Conservation (phyloP, 2,113 vertebrate genomes). For the Oceanodroma tethys region DNA sequence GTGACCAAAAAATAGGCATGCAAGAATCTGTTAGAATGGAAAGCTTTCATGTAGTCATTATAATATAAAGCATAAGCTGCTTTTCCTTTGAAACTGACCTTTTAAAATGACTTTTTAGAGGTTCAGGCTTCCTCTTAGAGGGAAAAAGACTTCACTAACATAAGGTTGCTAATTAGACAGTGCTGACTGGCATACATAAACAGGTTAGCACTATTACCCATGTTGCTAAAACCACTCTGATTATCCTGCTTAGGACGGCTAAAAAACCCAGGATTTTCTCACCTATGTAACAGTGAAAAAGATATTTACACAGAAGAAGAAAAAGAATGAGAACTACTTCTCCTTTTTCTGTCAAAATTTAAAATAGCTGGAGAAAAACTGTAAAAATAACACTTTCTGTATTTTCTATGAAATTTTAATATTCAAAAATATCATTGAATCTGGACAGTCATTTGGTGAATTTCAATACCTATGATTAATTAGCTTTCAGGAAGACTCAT, state of each 20-base stretch:
- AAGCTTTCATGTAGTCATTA: background rate
- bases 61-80: background rate
- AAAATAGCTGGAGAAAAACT: background rate
- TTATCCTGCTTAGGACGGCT: background rate
- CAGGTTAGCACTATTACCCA: background rate
- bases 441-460: background rate
- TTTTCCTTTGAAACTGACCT: conserved; percentile 11
- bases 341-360: background rate
- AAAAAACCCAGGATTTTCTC: background rate
- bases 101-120: conserved; percentile 8
- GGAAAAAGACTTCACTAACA: background rate
- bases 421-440: background rate
- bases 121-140: background rate
- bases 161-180: background rate
- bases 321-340: background rate
- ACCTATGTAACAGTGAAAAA: background rate
- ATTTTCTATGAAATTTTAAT: background rate
- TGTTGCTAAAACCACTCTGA: background rate
- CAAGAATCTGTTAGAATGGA: background rate
- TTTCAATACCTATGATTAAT: background rate
- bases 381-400: background rate
- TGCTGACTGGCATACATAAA: background rate
- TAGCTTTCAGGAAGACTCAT: background rate
- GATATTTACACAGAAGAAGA: background rate
- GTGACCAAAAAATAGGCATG: background rate